Evolutionary conservation across 2,113 vertebrate species (phyloP).

Genomic region (Neogobius melanostomus): DNA sequence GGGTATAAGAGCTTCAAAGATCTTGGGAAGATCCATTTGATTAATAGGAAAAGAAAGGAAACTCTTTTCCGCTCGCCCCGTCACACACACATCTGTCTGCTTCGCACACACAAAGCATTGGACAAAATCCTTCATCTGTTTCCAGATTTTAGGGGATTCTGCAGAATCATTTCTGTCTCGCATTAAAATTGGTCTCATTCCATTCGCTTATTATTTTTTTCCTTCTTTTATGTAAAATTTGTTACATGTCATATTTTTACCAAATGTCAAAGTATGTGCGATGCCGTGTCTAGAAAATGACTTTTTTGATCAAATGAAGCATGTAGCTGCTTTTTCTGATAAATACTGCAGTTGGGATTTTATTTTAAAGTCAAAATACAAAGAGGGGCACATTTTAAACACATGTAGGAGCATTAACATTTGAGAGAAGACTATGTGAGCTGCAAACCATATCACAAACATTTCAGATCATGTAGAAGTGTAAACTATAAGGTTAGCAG

Average conservation of each 20-base stretch:
- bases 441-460: too few species aligned
- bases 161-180: not conserved
- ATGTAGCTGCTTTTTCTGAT: too few species aligned
- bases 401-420: too few species aligned
- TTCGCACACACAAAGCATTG: conserved; percentile 10
- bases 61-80: conserved; percentile 29
- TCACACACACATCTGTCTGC: conserved; percentile 35
- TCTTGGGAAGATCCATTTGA: conserved; percentile 23
- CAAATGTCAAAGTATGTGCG: too few species aligned
- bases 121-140: conserved; percentile 1
- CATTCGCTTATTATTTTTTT: not conserved
- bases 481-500: too few species aligned
- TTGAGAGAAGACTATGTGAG: too few species aligned
- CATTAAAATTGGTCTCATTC: not conserved
- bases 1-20: conserved; percentile 14
- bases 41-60: conserved; percentile 32
- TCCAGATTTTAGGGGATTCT: not conserved
- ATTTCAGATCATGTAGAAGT: too few species aligned
- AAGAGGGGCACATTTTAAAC: too few species aligned
- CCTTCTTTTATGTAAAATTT: not conserved
- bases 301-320: too few species aligned
- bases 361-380: too few species aligned
- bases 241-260: not conserved
- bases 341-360: too few species aligned
- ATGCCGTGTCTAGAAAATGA: too few species aligned